Evolutionary conservation across 2,113 vertebrate genomes (phyloP).

Genomic region (Stegostoma tigrinum): DNA sequence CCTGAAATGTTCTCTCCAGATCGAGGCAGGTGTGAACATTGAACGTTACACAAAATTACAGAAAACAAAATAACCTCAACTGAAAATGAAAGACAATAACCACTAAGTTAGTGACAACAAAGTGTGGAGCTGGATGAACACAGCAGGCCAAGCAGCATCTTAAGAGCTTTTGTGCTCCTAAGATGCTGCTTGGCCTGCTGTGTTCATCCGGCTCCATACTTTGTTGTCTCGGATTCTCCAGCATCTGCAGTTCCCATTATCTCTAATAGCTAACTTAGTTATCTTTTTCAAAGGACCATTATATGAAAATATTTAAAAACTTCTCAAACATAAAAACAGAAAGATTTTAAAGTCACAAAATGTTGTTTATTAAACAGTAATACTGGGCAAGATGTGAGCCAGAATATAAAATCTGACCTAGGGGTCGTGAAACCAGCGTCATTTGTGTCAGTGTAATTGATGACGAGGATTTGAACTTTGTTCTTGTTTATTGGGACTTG

Average conservation of each 20-base stretch:
- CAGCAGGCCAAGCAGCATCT: too few species aligned
- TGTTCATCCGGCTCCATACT: too few species aligned
- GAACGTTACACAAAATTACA: not conserved
- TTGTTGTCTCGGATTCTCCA: too few species aligned
- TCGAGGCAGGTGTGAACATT: not conserved
- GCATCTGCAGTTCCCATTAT: too few species aligned
- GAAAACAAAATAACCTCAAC: not conserved
- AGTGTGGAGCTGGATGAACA: too few species aligned
- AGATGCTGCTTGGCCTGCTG: too few species aligned
- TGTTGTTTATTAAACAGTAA: not conserved
- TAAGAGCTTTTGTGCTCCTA: too few species aligned
- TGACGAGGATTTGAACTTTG: not conserved
- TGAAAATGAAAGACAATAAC: not conserved
- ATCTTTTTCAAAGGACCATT: not conserved
- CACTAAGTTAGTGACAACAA: too few species aligned
- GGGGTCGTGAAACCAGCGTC: not conserved
- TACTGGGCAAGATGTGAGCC: not conserved
- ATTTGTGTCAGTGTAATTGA: not conserved
- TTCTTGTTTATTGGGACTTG: not conserved
- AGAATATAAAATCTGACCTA: not conserved
- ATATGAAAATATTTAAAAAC: not conserved
- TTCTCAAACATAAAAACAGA: not conserved
- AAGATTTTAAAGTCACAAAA: not conserved
- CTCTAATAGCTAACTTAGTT: not conserved
- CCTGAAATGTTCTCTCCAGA: not conserved